These are phyloP conservation scores for Dasysyrphus albostriatus DNA, from an alignment of 2,888 invertebrate genomes.

Conservation along the genomic window DNA sequence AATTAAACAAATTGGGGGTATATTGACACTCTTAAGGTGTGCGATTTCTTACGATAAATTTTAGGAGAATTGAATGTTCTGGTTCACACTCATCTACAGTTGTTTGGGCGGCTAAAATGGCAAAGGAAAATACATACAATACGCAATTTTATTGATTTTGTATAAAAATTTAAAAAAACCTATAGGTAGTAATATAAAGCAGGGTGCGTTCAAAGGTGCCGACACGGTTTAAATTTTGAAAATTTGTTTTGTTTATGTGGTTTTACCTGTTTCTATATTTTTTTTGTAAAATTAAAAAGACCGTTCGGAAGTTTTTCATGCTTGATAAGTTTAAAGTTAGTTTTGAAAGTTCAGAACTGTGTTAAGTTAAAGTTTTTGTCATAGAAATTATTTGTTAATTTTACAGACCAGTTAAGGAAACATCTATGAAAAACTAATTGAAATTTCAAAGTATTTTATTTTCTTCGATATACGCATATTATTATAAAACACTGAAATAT, in stretches of 20 bases:
- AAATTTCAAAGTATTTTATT: too few species aligned
- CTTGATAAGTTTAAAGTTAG: not conserved
- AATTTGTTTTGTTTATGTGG: not conserved
- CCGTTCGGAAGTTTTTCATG: not conserved
- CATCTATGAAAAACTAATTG: too few species aligned
- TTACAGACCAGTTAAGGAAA: too few species aligned
- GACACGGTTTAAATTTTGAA: not conserved
- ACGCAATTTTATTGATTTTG: slow-evolving; percentile 18
- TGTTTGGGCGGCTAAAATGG: slow-evolving; percentile 55
- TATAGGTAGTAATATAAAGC: not conserved
- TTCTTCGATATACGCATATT: too few species aligned
- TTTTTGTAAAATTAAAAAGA: not conserved
- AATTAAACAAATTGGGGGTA: slow-evolving; percentile 19
- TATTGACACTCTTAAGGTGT: slow-evolving; percentile 39
- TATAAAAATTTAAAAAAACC: not conserved
- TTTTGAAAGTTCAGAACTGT: too few species aligned
- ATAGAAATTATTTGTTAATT: too few species aligned
- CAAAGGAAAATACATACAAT: slow-evolving; percentile 37
- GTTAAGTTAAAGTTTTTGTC: too few species aligned
- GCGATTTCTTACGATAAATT: slow-evolving; percentile 67
- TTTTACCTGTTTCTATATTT: not conserved
- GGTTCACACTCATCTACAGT: slow-evolving; percentile 39
- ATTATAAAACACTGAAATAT: too few species aligned
- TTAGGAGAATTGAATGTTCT: slow-evolving; percentile 69
- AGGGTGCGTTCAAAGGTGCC: slow-evolving; percentile 36